Base-by-base conservation (phyloP, 2,113 vertebrate genomes). In the Anolis carolinensis region DNA sequence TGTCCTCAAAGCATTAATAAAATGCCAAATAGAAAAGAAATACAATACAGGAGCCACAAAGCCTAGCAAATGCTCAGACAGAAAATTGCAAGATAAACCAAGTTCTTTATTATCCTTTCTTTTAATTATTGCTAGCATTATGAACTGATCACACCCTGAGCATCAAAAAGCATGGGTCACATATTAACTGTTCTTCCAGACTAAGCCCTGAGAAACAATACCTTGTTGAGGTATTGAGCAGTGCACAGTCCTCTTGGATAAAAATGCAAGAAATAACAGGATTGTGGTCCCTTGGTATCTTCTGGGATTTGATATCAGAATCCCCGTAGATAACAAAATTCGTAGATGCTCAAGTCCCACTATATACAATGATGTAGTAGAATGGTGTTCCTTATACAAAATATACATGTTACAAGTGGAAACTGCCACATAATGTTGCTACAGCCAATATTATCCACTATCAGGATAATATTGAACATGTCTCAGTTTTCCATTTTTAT, bases 1-100 rank as follows among this genome's bases (percentile, higher is more conserved):
- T 65, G 39, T 84, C 39, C 59, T 84, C 59, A 84, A 84, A 84
- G 30, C 30, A 76, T 65, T 84, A 84, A 84, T 65, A 76, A 74
- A 73, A 84, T 76, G 27, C 72, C 59, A 75, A 84, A 65, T 2
- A 63, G 55, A 76, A 50, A 76, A 20, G 72, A 1, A 62, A 76
- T 65, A 36, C 36, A 76, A 84, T n/a, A 48, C 7, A 84, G 71
- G 39, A 50, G 48, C 48, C 59, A 32, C 30, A 63, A 65, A 75
- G 5, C 21, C 7, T 34, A 63, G 14, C 2, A 20, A 83, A 74
- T 75, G 9, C 72, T 16, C 13, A 18, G 30, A 65, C 32, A 73
- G 39, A 59, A 59, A 65, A 65, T 73, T 36, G 65, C 75, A 27
- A 65, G 44, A 84, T 65, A 63, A 32, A 65, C 7, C 59, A 67